phyloP scores from a whole-genome alignment of 2,888 invertebrate species.

The Sphecodes monilicornis region DNA sequence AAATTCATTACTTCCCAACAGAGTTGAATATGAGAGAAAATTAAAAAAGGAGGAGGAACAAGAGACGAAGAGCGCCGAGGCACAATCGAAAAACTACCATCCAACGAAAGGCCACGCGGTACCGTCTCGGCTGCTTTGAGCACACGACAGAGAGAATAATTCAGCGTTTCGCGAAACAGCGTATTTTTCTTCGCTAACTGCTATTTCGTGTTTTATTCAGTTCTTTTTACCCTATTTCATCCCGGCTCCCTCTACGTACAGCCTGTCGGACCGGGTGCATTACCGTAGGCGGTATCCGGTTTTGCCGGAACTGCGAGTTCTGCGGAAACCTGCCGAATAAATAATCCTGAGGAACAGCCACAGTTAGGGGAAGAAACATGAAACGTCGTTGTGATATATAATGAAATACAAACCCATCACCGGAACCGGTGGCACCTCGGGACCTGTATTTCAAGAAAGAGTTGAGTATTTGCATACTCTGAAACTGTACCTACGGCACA shows the following conservation, averaged over 20 bases:
- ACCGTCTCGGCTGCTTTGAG: conserved; percentile 72
- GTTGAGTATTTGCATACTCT: conserved; percentile 24
- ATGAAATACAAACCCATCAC: conserved; percentile 65
- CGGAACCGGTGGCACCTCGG: conserved; percentile 16
- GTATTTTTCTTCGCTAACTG: conserved; percentile 81
- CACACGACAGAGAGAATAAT: conserved; percentile 78
- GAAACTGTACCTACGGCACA: not conserved
- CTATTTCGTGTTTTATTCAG: conserved; percentile 80
- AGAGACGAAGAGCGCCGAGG: conserved; percentile 55
- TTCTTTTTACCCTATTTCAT: conserved; percentile 79
- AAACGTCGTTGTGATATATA: conserved; percentile 67
- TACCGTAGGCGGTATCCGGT: conserved; percentile 80
- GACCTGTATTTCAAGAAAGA: conserved; percentile 16
- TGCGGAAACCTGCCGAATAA: conserved; percentile 81
- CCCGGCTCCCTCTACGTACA: conserved; percentile 60
- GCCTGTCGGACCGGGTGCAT: conserved; percentile 75
- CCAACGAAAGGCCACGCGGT: conserved; percentile 52
- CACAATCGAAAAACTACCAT: conserved; percentile 60
- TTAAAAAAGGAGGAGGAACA: conserved; percentile 9
- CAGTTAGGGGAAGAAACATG: conserved; percentile 73
- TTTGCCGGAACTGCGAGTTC: conserved; percentile 77
- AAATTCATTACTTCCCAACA: conserved; percentile 51
- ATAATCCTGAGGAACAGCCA: conserved; percentile 79
- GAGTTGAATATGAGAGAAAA: conserved; percentile 38
- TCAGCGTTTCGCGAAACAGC: conserved; percentile 74